Percentiles rank a stretch among this genome's conserved stretches.
Conservation (phyloP, 2,888 invertebrate genomes). For the Dysmachus trigonus region DNA sequence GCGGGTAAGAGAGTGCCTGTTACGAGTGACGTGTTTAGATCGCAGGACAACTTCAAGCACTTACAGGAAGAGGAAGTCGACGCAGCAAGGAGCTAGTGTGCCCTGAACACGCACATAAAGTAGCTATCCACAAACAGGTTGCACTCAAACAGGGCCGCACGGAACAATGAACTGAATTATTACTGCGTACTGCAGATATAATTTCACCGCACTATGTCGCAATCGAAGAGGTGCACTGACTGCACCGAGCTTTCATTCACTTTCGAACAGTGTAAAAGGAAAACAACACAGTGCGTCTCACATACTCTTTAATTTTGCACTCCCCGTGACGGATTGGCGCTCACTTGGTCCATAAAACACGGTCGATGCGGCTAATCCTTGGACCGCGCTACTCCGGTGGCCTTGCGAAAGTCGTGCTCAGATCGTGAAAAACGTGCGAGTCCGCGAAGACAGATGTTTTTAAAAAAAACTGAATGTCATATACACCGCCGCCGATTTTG, state of each 20-base stretch:
- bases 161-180: slow-evolving; percentile 28
- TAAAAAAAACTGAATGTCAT: slow-evolving; percentile 40
- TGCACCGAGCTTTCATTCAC: slow-evolving; percentile 35
- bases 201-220: slow-evolving; percentile 41
- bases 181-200: slow-evolving; percentile 38
- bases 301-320: neutral
- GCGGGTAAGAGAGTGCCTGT: neutral
- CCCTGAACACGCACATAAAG: neutral
- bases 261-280: slow-evolving; percentile 5
- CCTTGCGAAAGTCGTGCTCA: neutral
- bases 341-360: slow-evolving; percentile 16
- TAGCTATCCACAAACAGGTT: slow-evolving; percentile 13
- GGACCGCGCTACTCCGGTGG: neutral
- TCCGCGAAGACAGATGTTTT: neutral
- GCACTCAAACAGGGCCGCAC: neutral
- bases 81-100: neutral
- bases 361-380: slow-evolving; percentile 1
- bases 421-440: neutral
- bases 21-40: neutral
- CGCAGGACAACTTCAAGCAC: neutral
- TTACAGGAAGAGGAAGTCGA: neutral
- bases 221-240: neutral
- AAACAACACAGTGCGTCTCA: slow-evolving; percentile 37
- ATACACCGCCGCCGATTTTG: slow-evolving; percentile 52
- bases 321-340: neutral